phyloP scores from a whole-genome alignment of 2,797 vertebrate species.

The Sylvilagus floridanus region DNA sequence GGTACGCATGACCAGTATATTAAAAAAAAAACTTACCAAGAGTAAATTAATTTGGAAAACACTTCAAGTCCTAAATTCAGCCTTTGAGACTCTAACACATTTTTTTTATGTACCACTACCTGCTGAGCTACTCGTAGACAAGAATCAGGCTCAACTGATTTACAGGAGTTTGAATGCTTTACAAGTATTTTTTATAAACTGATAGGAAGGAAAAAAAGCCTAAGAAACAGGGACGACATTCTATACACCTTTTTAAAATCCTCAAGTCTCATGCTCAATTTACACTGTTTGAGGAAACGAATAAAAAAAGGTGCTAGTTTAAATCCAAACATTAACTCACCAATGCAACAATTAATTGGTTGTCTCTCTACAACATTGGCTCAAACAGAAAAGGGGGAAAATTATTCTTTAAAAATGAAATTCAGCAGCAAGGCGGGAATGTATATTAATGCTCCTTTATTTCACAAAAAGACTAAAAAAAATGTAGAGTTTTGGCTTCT shows the following conservation, averaged over 20 bases:
- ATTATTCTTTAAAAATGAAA: neutral
- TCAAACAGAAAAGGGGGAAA: neutral
- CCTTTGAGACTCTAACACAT: conserved; percentile 34
- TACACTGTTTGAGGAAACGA: neutral
- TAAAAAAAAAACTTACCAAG: neutral
- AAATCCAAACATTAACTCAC: neutral
- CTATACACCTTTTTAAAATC: neutral
- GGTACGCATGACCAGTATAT: neutral
- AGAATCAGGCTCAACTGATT: neutral
- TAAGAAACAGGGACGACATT: neutral
- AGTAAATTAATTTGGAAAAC: conserved; percentile 14
- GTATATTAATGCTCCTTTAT: neutral
- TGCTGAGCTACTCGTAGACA: conserved; percentile 15
- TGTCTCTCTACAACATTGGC: neutral
- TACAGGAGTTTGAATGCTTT: too few species aligned
- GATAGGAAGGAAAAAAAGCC: too few species aligned
- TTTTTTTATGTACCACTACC: conserved; percentile 39
- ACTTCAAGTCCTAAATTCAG: conserved; percentile 10
- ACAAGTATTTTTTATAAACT: too few species aligned
- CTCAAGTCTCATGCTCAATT: neutral
- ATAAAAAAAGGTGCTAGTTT: neutral
- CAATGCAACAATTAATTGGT: neutral
- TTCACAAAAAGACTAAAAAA: neutral
- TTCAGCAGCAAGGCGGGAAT: neutral
- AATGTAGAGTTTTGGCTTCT: neutral